A percentile compares a stretch with the other conserved stretches of the same genome.
phyloP scores from a whole-genome alignment of 2,797 vertebrate genomes.

The Gymnoscopelus microlampas region DNA sequence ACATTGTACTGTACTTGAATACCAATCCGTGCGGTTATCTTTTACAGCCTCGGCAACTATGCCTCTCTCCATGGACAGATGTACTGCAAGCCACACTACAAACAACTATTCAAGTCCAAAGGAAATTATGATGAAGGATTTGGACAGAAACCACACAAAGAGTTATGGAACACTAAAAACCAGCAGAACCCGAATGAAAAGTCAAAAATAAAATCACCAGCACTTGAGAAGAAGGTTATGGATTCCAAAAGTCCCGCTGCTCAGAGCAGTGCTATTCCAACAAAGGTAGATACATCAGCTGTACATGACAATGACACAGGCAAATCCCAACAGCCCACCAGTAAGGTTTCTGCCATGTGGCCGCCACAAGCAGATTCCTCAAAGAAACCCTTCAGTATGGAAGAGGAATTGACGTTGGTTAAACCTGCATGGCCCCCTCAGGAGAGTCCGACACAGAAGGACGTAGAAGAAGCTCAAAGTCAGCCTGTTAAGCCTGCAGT shows the following conservation, averaged over 20 bases:
- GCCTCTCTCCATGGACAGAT: conserved; percentile 98
- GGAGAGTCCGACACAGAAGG: conserved; percentile 63
- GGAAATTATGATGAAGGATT: conserved; percentile 99
- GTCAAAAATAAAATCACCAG: conserved; percentile 62
- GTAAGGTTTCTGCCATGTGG: conserved; percentile 92
- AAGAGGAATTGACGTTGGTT: conserved; percentile 85
- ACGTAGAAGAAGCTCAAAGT: conserved; percentile 44
- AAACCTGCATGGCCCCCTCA: conserved; percentile 94
- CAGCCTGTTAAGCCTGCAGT: conserved; percentile 43
- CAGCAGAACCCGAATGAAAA: conserved; percentile 68
- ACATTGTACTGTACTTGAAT: not conserved
- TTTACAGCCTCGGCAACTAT: conserved; percentile 93
- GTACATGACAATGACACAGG: conserved; percentile 42
- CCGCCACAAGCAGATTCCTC: conserved; percentile 86
- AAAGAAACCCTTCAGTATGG: conserved; percentile 83
- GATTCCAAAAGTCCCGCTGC: conserved; percentile 57
- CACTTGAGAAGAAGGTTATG: conserved; percentile 63
- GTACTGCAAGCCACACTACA: conserved; percentile 98
- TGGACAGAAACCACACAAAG: conserved; percentile 94
- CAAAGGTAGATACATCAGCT: conserved; percentile 43
- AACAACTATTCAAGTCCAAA: conserved; percentile 98
- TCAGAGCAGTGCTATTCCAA: conserved; percentile 36
- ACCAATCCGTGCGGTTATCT: conserved; percentile 12
- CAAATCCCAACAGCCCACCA: conserved; percentile 77
- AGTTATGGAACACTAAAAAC: conserved; percentile 87